Evolutionary conservation across 2,888 invertebrate species (phyloP).

Genomic region (Sialis fuliginosa): DNA sequence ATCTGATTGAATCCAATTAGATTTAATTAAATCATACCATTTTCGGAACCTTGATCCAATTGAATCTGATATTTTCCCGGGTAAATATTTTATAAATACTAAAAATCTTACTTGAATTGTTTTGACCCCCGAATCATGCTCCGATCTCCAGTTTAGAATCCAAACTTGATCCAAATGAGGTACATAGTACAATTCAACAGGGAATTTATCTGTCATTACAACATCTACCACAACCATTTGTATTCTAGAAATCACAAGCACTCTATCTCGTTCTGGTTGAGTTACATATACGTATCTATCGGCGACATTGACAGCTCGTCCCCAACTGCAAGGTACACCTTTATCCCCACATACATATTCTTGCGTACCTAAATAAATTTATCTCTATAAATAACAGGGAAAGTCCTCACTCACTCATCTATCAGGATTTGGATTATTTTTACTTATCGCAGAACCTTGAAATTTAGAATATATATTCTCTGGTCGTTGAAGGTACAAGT

Average conservation of each 20-base stretch:
- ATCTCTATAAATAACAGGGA: too few species aligned
- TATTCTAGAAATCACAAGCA: slow-evolving; percentile 50
- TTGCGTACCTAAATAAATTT: slow-evolving; percentile 16
- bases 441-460: too few species aligned
- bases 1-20: too few species aligned
- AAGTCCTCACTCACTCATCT: too few species aligned
- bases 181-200: slow-evolving; percentile 51
- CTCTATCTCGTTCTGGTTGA: slow-evolving; percentile 50
- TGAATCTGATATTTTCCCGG: too few species aligned
- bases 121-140: slow-evolving; percentile 38
- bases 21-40: too few species aligned
- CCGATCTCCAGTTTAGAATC: slow-evolving; percentile 50
- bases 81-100: too few species aligned
- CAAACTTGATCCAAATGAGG: slow-evolving; percentile 56
- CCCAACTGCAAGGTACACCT: slow-evolving; percentile 50
- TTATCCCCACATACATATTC: slow-evolving; percentile 56
- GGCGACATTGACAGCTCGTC: slow-evolving; percentile 49
- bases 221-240: slow-evolving; percentile 57
- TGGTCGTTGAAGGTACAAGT: too few species aligned
- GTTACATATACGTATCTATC: slow-evolving; percentile 54
- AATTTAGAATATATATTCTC: too few species aligned
- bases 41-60: too few species aligned
- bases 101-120: slow-evolving; percentile 32
- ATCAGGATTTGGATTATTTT: too few species aligned
- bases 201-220: slow-evolving; percentile 51